Evolutionary conservation across 2,888 invertebrate genomes (phyloP).

Genomic region (Hydrotaea cyrtoneurina): DNA sequence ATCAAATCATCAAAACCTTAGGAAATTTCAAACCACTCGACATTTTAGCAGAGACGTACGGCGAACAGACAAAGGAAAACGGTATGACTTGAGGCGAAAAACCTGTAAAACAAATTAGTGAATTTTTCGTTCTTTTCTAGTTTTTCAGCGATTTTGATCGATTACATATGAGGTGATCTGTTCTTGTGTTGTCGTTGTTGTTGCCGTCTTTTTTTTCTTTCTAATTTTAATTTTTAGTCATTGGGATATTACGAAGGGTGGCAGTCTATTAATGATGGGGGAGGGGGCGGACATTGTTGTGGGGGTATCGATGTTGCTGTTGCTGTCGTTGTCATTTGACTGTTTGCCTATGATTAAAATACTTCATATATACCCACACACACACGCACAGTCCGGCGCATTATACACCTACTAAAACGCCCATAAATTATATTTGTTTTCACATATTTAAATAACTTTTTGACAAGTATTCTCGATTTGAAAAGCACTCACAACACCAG

Average conservation of each 20-base stretch:
- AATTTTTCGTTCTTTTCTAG: not conserved
- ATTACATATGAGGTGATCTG: constrained; percentile 66
- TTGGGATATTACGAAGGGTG: not conserved
- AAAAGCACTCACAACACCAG: constrained; percentile 28
- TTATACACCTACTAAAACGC: constrained; percentile 67
- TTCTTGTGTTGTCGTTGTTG: constrained; percentile 32
- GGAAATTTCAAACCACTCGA: constrained; percentile 26
- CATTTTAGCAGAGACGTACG: not conserved
- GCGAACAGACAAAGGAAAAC: no score
- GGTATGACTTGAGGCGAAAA: constrained; percentile 17
- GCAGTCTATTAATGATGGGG: not conserved
- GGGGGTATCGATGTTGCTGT: not conserved
- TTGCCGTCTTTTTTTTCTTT: not conserved
- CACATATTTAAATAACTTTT: constrained; percentile 43
- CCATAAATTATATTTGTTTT: constrained; percentile 64
- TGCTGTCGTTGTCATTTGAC: constrained; percentile 33
- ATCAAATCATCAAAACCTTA: constrained; percentile 44
- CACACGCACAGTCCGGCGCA: not conserved
- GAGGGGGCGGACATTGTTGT: no score
- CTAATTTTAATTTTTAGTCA: constrained; percentile 26
- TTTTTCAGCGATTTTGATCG: constrained; percentile 56
- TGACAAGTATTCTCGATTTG: constrained; percentile 51
- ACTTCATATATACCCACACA: not conserved
- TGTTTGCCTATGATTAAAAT: constrained; percentile 21
- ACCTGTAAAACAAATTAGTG: constrained; percentile 62